Percentiles rank a stretch among this genome's conserved stretches.
Conservation (phyloP, 1,140 invertebrate genomes). For the Diorhabda elongata region DNA sequence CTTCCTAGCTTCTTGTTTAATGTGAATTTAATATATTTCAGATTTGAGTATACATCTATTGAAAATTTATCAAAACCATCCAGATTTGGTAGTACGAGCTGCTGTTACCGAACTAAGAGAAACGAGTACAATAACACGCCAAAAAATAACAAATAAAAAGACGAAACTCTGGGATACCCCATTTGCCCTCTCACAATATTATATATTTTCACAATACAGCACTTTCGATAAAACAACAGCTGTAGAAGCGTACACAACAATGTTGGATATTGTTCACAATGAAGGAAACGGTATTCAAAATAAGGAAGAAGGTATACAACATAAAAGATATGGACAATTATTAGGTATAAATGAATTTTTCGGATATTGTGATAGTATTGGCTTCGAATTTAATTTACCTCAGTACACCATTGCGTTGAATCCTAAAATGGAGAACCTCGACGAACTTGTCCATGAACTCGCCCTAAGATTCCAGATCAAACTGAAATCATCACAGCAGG, state of each 20-base stretch:
- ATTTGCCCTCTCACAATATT: constrained; percentile 27
- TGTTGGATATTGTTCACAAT: constrained; percentile 17
- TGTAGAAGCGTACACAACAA: constrained; percentile 22
- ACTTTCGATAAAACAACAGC: constrained; percentile 19
- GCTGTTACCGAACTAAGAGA: constrained; percentile 56
- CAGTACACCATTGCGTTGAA: constrained; percentile 60
- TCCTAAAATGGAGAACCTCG: constrained; percentile 52
- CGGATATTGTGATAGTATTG: constrained; percentile 44
- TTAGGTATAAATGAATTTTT: constrained; percentile 35
- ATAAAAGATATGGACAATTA: constrained; percentile 26
- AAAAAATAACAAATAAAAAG: constrained; percentile 41
- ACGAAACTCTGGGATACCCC: constrained; percentile 23
- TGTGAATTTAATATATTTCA: constrained; percentile 33
- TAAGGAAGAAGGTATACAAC: constrained; percentile 6
- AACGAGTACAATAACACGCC: constrained; percentile 56
- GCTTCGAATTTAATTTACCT: constrained; percentile 55
- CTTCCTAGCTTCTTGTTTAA: no score
- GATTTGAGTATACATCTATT: constrained; percentile 55
- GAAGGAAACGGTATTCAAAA: constrained; percentile 7
- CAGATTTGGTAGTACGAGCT: constrained; percentile 56
- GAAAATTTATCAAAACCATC: constrained; percentile 67
- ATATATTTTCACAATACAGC: constrained; percentile 23
- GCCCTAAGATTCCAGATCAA: constrained; percentile 46
- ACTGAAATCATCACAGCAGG: constrained; percentile 24
- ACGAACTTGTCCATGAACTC: constrained; percentile 50